A percentile compares a stretch with the other conserved stretches of the same genome.
These are phyloP conservation scores for Gandaritis pyraliata DNA, from an alignment of 2,888 invertebrate genomes.

Conservation along the genomic window DNA sequence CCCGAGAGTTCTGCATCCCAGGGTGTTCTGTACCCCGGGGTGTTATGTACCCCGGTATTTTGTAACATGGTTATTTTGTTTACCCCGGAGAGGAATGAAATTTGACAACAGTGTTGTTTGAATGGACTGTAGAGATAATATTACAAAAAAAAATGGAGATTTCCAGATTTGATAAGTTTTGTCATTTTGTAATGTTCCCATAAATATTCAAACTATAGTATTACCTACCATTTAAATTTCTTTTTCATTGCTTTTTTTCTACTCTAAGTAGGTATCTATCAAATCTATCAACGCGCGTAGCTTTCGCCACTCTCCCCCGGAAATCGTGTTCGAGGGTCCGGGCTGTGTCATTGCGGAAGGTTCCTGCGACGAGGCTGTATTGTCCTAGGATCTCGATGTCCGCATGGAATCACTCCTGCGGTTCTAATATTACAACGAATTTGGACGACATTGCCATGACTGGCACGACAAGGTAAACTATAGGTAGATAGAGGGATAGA, in stretches of 20 bases:
- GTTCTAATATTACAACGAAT: not conserved
- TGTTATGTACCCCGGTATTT: conserved; percentile 2
- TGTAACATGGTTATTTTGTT: not conserved
- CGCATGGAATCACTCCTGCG: conserved; percentile 1
- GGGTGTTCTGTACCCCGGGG: conserved; percentile 7
- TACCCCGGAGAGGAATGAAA: not conserved
- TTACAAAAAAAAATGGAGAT: no score
- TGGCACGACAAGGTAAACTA: no score
- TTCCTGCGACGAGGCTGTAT: conserved; percentile 12
- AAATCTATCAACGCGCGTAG: not conserved
- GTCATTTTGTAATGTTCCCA: no score
- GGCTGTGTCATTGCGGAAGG: conserved; percentile 19
- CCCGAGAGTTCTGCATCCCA: not conserved
- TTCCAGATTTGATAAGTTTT: no score
- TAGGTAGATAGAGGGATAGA: no score
- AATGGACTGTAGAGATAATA: not conserved
- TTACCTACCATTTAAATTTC: no score
- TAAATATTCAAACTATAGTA: no score
- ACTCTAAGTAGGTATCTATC: no score
- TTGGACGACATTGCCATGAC: no score
- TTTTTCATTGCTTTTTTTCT: not conserved
- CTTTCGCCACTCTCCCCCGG: not conserved
- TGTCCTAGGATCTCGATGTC: conserved; percentile 2
- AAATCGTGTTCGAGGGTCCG: not conserved
- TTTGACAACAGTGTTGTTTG: conserved; percentile 5